Evolutionary conservation across 2,113 vertebrate genomes (phyloP), one percentile per base, ranked within the genome.

Genomic region (Xiphorhynchus elegans): DNA sequence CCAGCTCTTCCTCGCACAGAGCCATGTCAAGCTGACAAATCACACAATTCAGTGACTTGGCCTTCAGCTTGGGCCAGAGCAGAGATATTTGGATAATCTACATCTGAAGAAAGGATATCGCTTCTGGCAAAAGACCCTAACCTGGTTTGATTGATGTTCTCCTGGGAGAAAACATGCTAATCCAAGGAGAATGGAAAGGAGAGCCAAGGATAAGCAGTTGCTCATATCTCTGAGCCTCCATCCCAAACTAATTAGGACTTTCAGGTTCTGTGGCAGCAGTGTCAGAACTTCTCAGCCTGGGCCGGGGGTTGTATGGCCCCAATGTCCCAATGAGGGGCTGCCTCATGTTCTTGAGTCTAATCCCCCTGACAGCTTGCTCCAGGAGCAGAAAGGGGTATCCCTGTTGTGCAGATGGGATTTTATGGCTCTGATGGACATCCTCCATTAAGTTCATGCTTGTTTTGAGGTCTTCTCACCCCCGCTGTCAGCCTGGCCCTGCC

Each of bases 1-100:
- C 47, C 42, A 28, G 29, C 25, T 75, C 37, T 66, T 86, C 52
- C 46, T 63, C 70, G 64, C 60, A 33, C 49, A 76, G 66, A 81
- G 18, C 33, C 18, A 10, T 3, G 31, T 52, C 60, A 62, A 67
- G 73, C 29, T 56, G n/a, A 59, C 14, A 74, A 55, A 53, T n/a
- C 3, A 3, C 7, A 3, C 0, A 0, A 39, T 52, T 67, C 70
- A 67, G n/a, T 31, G 42, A 23, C 35, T 26, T 83, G 63, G 50
- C 46, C 29, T 14, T 69, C 44, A 56, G 53, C 70, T 78, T 73
- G 50, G 49, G 33, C 39, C 53, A 46, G 44, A 86, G 28, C 63
- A 93, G 60, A 76, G 21, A 44, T 6, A 66, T 28, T 13, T 53
- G 78, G 40, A 28, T 77, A 77, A 53, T 47, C 31, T 69, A 1